Evolutionary conservation across 2,797 vertebrate species (phyloP).

Genomic region (Nasua narica): DNA sequence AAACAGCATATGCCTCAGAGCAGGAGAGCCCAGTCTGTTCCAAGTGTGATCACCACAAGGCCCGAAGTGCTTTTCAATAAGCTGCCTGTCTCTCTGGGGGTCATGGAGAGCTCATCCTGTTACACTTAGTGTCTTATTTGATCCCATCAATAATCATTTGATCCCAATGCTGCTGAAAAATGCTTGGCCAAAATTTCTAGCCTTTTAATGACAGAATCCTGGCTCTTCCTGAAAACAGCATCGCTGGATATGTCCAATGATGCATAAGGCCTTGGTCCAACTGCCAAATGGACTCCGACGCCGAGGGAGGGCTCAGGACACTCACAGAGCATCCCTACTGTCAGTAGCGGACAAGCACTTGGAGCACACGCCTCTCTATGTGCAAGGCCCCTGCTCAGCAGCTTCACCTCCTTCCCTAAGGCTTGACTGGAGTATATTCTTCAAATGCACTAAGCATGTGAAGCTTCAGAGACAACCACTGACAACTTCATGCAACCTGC

Average conservation of each 20-base stretch:
- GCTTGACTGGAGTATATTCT: constrained; percentile 45
- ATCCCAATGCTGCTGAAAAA: constrained; percentile 66
- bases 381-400: not conserved
- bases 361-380: not conserved
- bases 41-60: constrained; percentile 54
- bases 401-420: constrained; percentile 33
- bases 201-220: constrained; percentile 74
- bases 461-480: constrained; percentile 53
- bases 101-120: constrained; percentile 72
- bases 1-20: constrained; percentile 45
- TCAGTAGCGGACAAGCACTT: not conserved
- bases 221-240: constrained; percentile 68
- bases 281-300: constrained; percentile 61
- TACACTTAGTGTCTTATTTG: constrained; percentile 75
- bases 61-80: constrained; percentile 69
- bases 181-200: constrained; percentile 69
- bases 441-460: constrained; percentile 36
- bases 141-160: constrained; percentile 74
- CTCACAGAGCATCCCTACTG: not conserved
- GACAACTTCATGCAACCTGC: constrained; percentile 19
- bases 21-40: constrained; percentile 38
- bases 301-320: constrained; percentile 8
- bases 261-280: constrained; percentile 54
- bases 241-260: constrained; percentile 67
- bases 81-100: constrained; percentile 53